Conservation (phyloP, 2,113 vertebrate genomes). For the Elephas maximus region DNA sequence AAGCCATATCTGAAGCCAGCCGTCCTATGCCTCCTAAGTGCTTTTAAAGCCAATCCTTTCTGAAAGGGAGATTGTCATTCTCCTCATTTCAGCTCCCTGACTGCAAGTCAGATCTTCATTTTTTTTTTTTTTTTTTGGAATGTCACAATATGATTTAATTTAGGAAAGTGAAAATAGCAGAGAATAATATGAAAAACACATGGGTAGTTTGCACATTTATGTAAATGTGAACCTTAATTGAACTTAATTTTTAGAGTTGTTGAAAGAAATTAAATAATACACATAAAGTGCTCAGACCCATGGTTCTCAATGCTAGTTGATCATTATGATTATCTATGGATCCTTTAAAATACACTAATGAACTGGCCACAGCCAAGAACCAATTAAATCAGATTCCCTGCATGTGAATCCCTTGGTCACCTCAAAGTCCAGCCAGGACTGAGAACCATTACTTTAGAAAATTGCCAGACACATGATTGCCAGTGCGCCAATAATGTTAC, state of each 20-base stretch:
- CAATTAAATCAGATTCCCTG: not conserved
- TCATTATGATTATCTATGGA: too few species aligned
- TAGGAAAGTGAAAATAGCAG: too few species aligned
- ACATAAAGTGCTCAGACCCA: not conserved
- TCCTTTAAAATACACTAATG: too few species aligned
- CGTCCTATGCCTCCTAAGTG: not conserved
- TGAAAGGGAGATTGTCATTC: not conserved
- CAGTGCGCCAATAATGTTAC: too few species aligned
- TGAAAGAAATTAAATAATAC: too few species aligned
- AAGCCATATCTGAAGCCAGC: not conserved
- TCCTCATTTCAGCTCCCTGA: not conserved
- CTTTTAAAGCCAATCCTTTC: not conserved
- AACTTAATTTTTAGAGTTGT: not conserved
- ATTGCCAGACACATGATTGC: not conserved
- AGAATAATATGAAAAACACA: not conserved
- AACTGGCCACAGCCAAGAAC: not conserved
- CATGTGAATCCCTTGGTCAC: not conserved
- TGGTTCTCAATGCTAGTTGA: too few species aligned
- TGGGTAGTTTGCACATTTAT: not conserved
- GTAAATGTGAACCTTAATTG: not conserved
- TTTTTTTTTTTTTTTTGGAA: too few species aligned
- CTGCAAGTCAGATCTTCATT: too few species aligned
- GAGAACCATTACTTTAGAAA: not conserved
- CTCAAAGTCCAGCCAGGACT: too few species aligned
- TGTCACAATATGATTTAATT: not conserved